Evolutionary conservation across 2,888 invertebrate species (phyloP), one percentile per base, ranked within the genome.

Genomic region (Strigamia maritima): DNA sequence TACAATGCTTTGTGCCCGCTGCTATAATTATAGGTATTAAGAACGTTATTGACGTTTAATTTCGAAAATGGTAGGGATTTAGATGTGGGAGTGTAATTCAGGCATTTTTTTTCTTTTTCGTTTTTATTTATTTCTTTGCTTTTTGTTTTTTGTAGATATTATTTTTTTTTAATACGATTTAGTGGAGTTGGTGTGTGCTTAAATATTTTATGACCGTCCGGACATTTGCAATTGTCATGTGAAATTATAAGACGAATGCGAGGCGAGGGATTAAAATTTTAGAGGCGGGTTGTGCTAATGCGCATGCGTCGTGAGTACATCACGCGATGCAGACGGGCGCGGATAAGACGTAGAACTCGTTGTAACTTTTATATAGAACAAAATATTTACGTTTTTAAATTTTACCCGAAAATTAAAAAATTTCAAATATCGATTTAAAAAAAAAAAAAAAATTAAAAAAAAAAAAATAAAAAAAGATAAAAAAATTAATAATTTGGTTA

Each of bases 161-260:
- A 19, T 65, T 24, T 70, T 70, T 70, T 54, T 65, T 24, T 70
- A 70, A 70, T 24, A n/a, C 14, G 70, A 26, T 28, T 70, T 70
- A 70, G 70, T 70, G 24, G 26, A 28, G 70, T 70, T 70, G 24
- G 70, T 7, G 26, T 28, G 6, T 70, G 70, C 3, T 24, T 70
- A n/a, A 70, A 70, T 70, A 70, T 26, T 70, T 70, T 2, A 70
- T 70, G 70, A 16, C 7, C 70, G 70, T 70, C 70, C 70, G 70
- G 70, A 70, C 70, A 26, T 70, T 70, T 70, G 70, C 70, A 70
- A 70, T 70, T 70, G 70, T 70, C 70, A 70, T 70, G 70, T 70
- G 70, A 70, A 70, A 70, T 70, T 70, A 70, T 70, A 70, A 70
- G 70, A 70, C 70, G 70, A 70, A 70, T 70, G 70, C 70, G 70